Base-by-base conservation (phyloP, 2,113 vertebrate species). In the Todiramphus chloris region DNA sequence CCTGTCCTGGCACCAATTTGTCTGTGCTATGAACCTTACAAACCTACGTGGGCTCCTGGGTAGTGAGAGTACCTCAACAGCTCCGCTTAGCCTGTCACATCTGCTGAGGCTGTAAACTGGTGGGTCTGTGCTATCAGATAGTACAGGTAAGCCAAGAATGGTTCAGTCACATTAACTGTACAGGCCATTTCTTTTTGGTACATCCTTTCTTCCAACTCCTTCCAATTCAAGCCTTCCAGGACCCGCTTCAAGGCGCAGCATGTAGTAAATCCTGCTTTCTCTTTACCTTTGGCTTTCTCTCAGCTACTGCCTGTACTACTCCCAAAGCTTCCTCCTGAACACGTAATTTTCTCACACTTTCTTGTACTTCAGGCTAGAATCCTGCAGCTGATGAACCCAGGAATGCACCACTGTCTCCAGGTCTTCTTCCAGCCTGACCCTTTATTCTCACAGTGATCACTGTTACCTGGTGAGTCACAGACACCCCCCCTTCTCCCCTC, bases 401-500 rank as follows among this genome's bases (percentile, higher is more conserved):
- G 83, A 96, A 94, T 82, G 83, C 89, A 87, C 58, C 77, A 58
- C 73, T 89, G 91, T 89, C 94, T 92, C 74, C 74, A 87, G 53
- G 39, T 91, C 96, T 96, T 87, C 93, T 94, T 88, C 95, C 76
- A 96, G 79, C 76, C 89, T 92, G 83, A 64, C 73, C 90, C 89
- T 95, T 95, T 96, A 94, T 87, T 86, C 92, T 92, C 74, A 60
- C 76, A 91, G 94, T 2, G 3, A 94, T 94, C 94, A 92, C 53
- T 90, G 92, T 66, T 95, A 81, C 95, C 88, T 66, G 69, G 76
- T 96, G 92, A 96, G 83, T 87, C 94, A 97, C 81, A 95, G 80
- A 60, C 74, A 80, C 3, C 56, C 41, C 48, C 23, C 39, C 37
- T 89, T 73, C 66, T 84, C 62, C 66, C 69, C 76, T 94, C 76